Conservation (phyloP, 2,797 vertebrate genomes). For the Sebastes vulpes region DNA sequence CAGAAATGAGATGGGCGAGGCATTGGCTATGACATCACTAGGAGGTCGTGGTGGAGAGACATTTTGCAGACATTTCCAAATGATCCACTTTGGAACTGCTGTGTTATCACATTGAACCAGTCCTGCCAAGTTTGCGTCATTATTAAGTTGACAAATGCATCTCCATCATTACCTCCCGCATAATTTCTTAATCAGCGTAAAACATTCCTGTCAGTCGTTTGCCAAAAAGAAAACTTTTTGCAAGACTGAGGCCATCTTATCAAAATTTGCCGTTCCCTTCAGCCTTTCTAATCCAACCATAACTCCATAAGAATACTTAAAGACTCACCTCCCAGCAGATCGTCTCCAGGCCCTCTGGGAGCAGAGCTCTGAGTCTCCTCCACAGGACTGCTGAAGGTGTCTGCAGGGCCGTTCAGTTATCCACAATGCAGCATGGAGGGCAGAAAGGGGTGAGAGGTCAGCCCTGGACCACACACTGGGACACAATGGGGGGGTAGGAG, state of each 20-base stretch:
- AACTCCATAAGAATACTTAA: neutral
- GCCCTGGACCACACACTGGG: constrained; percentile 61
- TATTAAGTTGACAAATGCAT: constrained; percentile 33
- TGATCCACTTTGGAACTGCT: constrained; percentile 17
- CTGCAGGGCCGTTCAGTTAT: constrained; percentile 79
- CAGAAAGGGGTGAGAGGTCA: constrained; percentile 77
- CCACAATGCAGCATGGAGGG: constrained; percentile 81
- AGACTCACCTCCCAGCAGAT: constrained; percentile 93
- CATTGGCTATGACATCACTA: neutral
- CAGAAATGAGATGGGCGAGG: neutral
- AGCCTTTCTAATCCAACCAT: neutral
- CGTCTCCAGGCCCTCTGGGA: constrained; percentile 89
- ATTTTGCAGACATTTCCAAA: constrained; percentile 24
- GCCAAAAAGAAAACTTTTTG: constrained; percentile 7
- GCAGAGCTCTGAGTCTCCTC: constrained; percentile 87
- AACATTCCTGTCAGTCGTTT: constrained; percentile 11
- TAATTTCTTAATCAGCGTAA: constrained; percentile 29
- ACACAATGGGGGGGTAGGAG: constrained; percentile 24
- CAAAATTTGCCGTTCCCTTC: neutral
- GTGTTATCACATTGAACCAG: neutral
- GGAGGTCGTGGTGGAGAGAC: neutral
- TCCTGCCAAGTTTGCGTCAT: constrained; percentile 37
- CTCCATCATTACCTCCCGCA: constrained; percentile 17
- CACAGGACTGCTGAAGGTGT: constrained; percentile 91
- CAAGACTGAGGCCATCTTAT: neutral